A percentile compares a stretch with the other conserved stretches of the same genome.
Conservation (phyloP, 2,113 vertebrate species). For the Nerophis lumbriciformis region DNA sequence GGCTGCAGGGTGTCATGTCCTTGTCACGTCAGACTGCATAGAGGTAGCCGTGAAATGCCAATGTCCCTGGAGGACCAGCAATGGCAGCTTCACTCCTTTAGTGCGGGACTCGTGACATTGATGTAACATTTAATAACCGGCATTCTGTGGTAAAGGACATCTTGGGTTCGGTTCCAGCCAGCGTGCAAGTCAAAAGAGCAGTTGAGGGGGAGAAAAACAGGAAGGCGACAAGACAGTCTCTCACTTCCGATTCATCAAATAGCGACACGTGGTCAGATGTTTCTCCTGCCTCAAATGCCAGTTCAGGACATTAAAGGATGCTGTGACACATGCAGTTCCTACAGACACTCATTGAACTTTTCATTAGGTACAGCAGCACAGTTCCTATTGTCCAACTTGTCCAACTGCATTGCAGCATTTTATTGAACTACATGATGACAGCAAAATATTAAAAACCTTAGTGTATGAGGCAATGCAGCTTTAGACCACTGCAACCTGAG, state of each 20-base stretch:
- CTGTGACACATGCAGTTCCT: neutral
- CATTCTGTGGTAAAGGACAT: conserved; percentile 33
- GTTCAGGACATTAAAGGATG: neutral
- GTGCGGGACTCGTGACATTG: conserved; percentile 32
- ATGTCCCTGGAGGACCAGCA: conserved; percentile 32
- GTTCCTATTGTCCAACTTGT: neutral
- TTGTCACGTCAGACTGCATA: conserved; percentile 41
- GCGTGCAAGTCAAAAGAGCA: conserved; percentile 13
- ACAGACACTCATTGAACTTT: neutral
- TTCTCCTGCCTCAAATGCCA: neutral
- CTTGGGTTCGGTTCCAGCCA: conserved; percentile 16
- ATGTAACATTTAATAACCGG: conserved; percentile 47
- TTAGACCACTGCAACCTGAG: too few relatives aligned
- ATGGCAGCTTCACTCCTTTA: conserved; percentile 14
- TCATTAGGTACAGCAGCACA: neutral
- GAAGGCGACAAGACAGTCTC: neutral
- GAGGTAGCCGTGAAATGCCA: conserved; percentile 44
- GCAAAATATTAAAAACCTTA: too few relatives aligned
- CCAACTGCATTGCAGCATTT: too few relatives aligned
- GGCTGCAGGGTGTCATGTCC: conserved; percentile 41
- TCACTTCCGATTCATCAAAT: neutral
- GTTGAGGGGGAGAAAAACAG: conserved; percentile 6
- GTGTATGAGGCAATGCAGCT: too few relatives aligned
- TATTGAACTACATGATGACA: too few relatives aligned
- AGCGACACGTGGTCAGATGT: neutral